Conservation (phyloP, 2,113 vertebrate genomes). For the Pedionomus torquatus region DNA sequence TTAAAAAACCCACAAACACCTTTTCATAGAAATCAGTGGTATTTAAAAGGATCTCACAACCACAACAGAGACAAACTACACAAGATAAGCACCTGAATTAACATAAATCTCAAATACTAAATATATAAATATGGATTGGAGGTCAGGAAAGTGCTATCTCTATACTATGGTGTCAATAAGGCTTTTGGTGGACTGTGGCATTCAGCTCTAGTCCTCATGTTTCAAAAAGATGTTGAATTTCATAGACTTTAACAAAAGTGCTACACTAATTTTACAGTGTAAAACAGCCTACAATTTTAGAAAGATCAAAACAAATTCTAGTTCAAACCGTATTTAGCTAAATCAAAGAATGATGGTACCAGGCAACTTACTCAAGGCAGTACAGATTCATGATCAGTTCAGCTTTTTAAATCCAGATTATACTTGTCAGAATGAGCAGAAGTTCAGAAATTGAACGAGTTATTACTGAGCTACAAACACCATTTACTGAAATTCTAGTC, state of each 20-base stretch:
- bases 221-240: not conserved
- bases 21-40: not conserved
- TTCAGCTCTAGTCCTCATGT: not conserved
- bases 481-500: not conserved
- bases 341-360: not conserved
- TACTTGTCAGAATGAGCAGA: not conserved
- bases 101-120: not conserved
- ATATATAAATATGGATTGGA: not conserved
- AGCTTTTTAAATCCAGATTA: not conserved
- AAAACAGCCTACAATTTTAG: not conserved
- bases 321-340: not conserved
- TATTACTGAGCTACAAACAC: not conserved
- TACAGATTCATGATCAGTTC: not conserved
- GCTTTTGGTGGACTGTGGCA: not conserved
- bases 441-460: not conserved
- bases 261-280: not conserved
- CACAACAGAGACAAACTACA: not conserved
- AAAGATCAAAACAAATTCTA: not conserved
- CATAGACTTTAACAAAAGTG: not conserved
- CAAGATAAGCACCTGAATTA: not conserved
- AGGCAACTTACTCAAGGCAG: not conserved
- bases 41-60: not conserved
- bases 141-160: not conserved
- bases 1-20: not conserved
- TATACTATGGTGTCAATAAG: not conserved